Base-by-base conservation (phyloP, 1,140 invertebrate genomes). In the Asobara japonica region DNA sequence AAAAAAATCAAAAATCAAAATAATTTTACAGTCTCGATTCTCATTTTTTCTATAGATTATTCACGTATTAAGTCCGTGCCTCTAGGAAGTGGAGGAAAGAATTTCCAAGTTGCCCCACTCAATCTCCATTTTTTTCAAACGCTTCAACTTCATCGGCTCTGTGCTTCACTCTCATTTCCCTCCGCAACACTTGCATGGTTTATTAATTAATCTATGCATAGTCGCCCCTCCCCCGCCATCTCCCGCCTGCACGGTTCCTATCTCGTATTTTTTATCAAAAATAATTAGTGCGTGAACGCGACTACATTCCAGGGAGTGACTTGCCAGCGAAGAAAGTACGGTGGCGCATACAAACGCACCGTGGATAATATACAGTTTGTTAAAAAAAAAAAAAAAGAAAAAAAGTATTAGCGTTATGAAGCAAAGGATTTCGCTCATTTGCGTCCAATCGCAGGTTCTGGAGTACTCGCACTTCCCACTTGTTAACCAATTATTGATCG, bases 231-330 rank as follows among this genome's bases (percentile, higher is more conserved):
- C 36, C 36, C 36, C 31, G 11, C 30, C 33, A 6, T n/a, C 36
- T n/a, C 36, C 36, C 36, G 10, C 31, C 11, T 33, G 5, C 16
- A 48, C 61, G 64, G 25, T 45, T 64, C 30, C 66, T 76, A 76
- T 73, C 73, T 68, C 27, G 18, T 27, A 74, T 69, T 76, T 76
- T 78, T 74, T 76, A 78, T 76, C 62, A 62, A 67, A 72, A 76
- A 76, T 76, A 78, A 78, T 76, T 76, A 78, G 76, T 76, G 76
- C 76, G 69, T 78, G 72, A 78, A 78, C 70, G 62, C 31, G 30
- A 30, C 68, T 75, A 75, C 66, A 69, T 69, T 69, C 66, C 66
- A 60, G 48, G 66, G 66, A 51, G 64, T 36, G 38, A 69, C 62
- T 69, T 36, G 70, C 16, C 38, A 62, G 33, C 69, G 72, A 72